Evolutionary conservation across 1,140 invertebrate species (phyloP).

Genomic region (Papilio polyxenes): DNA sequence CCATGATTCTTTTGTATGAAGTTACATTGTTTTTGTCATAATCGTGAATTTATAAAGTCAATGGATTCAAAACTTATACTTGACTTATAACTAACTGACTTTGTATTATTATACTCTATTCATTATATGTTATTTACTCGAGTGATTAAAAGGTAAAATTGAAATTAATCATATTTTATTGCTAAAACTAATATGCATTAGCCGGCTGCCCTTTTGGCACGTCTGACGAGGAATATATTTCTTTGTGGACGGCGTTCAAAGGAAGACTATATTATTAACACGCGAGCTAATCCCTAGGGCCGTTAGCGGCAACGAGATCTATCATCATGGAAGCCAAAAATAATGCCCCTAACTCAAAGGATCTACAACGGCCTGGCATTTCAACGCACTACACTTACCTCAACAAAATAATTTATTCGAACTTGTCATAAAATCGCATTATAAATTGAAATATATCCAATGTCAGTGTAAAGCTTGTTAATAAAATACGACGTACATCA

Average conservation of each 20-base stretch:
- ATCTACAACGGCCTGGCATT: conserved; percentile 37
- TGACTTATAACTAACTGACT: background rate
- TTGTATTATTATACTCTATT: background rate
- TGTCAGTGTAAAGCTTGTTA: conserved; percentile 40
- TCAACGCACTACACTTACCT: conserved; percentile 31
- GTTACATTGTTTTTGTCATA: background rate
- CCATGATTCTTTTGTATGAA: background rate
- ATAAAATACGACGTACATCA: conserved; percentile 43
- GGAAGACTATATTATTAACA: conserved; percentile 38
- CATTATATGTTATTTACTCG: background rate
- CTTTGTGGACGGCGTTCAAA: conserved; percentile 34
- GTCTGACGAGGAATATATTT: conserved; percentile 35
- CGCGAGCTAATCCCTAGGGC: conserved; percentile 33
- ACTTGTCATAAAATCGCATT: conserved; percentile 38
- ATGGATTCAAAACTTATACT: background rate
- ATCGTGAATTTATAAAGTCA: background rate
- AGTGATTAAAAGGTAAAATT: conserved; percentile 29
- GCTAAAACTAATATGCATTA: conserved; percentile 35
- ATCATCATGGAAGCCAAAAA: conserved; percentile 39
- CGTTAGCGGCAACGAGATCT: conserved; percentile 35
- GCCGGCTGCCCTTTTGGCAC: conserved; percentile 36
- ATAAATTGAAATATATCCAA: conserved; percentile 39
- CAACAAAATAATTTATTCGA: conserved; percentile 44
- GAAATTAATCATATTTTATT: conserved; percentile 34
- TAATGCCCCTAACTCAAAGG: conserved; percentile 43